These are phyloP conservation scores for Clarias gariepinus DNA, from an alignment of 2,113 vertebrate species.

Conservation along the genomic window DNA sequence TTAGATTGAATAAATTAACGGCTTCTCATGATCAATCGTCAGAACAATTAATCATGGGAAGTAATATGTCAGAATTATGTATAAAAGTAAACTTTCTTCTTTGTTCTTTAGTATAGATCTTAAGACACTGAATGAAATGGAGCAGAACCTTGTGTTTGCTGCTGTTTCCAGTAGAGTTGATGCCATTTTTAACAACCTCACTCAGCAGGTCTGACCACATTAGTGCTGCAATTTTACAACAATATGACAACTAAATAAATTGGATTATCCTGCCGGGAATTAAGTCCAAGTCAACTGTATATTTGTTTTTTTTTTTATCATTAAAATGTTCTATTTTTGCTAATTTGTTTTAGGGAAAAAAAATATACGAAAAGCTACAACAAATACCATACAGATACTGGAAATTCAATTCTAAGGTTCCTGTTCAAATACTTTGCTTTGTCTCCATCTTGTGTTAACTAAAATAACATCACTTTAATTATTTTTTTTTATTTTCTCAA, in stretches of 20 bases:
- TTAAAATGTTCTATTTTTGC: neutral
- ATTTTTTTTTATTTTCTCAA: neutral
- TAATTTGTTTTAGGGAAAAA: neutral
- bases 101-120: neutral
- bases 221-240: neutral
- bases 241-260: neutral
- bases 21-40: neutral
- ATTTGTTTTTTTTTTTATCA: neutral
- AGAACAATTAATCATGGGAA: too few species aligned
- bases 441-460: constrained; percentile 24
- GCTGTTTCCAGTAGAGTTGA: neutral
- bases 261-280: neutral
- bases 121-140: neutral
- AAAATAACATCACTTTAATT: neutral
- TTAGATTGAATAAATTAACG: neutral
- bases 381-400: neutral
- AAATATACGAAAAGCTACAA: neutral
- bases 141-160: neutral
- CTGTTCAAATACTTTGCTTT: neutral
- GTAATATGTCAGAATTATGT: neutral
- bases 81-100: neutral
- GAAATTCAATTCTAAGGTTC: neutral
- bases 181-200: neutral
- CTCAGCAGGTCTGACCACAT: neutral
- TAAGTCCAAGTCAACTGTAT: neutral